phyloP scores from a whole-genome alignment of 92 coral and sea anemone genomes.

The Desmophyllum pertusum region DNA sequence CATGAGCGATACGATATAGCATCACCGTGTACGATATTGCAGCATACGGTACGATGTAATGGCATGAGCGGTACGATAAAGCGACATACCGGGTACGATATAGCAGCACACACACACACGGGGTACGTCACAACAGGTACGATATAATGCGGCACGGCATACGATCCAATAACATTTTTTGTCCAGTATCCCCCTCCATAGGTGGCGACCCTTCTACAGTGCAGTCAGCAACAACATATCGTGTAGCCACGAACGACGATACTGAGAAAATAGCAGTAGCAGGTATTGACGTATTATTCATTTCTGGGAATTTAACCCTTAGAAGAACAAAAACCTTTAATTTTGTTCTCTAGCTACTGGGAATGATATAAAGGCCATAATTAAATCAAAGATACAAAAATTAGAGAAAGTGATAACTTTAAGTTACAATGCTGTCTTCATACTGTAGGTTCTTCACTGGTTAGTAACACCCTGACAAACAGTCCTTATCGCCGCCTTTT shows the following conservation, averaged over 20 bases:
- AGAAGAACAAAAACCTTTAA: no score
- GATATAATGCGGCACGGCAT: no score
- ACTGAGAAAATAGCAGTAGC: not conserved
- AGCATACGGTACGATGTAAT: not conserved
- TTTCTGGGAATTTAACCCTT: no score
- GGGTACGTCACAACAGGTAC: no score
- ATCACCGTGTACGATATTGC: no score
- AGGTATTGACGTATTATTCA: not conserved
- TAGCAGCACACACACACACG: constrained; percentile 7
- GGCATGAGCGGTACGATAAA: not conserved
- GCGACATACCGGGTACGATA: constrained; percentile 12
- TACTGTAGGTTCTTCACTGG: not conserved
- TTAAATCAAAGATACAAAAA: no score
- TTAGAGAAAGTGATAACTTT: no score
- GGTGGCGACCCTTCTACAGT: not conserved
- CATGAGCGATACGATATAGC: constrained; percentile 5
- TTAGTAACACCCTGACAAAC: not conserved
- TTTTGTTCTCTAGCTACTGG: no score
- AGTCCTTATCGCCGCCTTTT: not conserved
- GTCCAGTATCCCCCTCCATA: no score
- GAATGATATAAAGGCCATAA: no score
- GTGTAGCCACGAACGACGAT: not conserved
- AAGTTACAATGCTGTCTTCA: no score
- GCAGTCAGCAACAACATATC: not conserved
- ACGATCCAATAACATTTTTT: no score